Conservation (phyloP, 2,113 vertebrate genomes). For the Carollia perspicillata region DNA sequence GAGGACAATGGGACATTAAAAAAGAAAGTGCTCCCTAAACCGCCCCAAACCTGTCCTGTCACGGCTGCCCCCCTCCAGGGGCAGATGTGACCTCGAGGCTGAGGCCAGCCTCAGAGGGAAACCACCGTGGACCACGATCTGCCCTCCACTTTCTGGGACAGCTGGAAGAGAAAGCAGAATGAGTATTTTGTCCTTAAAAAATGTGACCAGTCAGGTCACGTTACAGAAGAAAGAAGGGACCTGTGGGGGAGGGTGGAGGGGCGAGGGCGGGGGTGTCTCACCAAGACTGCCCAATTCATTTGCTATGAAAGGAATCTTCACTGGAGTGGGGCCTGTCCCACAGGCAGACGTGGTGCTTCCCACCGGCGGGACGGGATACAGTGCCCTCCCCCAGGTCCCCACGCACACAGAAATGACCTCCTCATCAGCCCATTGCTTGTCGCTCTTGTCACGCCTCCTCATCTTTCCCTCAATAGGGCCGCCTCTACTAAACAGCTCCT, state of each 20-base stretch:
- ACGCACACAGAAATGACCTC: background rate
- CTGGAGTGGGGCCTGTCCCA: background rate
- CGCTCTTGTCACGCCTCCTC: background rate
- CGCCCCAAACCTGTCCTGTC: background rate
- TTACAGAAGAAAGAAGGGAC: background rate
- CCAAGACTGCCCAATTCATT: background rate
- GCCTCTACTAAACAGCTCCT: background rate
- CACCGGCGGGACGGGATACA: background rate
- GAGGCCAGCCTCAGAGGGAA: background rate
- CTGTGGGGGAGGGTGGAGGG: too few relatives aligned
- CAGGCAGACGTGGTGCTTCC: background rate
- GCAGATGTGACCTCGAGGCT: background rate
- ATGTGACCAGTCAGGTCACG: background rate
- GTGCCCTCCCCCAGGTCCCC: background rate
- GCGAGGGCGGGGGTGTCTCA: background rate
- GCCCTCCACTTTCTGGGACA: background rate
- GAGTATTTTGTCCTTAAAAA: background rate
- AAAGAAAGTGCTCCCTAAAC: background rate
- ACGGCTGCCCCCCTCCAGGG: background rate
- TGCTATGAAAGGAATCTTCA: background rate
- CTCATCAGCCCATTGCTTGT: background rate
- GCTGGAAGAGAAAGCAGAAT: background rate
- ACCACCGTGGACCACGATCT: background rate
- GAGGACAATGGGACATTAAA: background rate
- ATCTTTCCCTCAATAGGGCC: fast-evolving